Evolutionary conservation across 2,113 vertebrate genomes (phyloP), one percentile per base, ranked within the genome.

Genomic region (Cheirogaleus medius): DNA sequence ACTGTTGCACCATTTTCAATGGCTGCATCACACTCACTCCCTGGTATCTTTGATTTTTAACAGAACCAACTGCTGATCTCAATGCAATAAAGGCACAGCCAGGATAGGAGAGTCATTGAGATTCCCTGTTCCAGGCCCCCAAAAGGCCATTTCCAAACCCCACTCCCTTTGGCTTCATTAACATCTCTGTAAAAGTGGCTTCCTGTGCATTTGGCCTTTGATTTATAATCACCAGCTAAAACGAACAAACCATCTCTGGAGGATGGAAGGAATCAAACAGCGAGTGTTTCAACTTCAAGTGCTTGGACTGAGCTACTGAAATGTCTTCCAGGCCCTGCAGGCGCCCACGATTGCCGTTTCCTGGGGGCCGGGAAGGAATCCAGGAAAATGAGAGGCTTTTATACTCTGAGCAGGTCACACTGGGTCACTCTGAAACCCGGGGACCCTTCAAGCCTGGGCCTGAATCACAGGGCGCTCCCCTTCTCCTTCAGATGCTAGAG

Each of bases 221-320:
- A 56, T 56, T 95, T 88, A 86, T 54, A 88, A 73, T 77, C 66
- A 37, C 23, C 66, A 66, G 58, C 83, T 73, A 71, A 82, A 34
- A 76, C 1, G 25, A 77, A 69, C 49, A 37, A 12, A 25, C 49
- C 18, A 4, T 12, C 34, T 63, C 88, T 32, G 76, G 84, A 90
- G 93, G 54, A 25, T 63, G 60, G 60, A 63, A 25, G 60, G 25
- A 71, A 80, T 44, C 54, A 77, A 77, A 12, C 9, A 17, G 60
- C 0, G 2, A 66, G 54, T 3, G 14, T 73, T 54, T 96, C 77
- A 49, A 12, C n/a, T 81, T 71, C 69, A 64, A 37, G 58, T 3
- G 34, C 78, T 58, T 64, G 20, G 21, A 29, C 27, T 71, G 49
- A 88, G 37, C 8, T 0, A 49, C 8, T 34, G 73, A 11, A 4